A percentile compares a stretch with the other conserved stretches of the same genome.
Conservation (phyloP, 2,797 vertebrate species). For the Microctenopoma lineatum region DNA sequence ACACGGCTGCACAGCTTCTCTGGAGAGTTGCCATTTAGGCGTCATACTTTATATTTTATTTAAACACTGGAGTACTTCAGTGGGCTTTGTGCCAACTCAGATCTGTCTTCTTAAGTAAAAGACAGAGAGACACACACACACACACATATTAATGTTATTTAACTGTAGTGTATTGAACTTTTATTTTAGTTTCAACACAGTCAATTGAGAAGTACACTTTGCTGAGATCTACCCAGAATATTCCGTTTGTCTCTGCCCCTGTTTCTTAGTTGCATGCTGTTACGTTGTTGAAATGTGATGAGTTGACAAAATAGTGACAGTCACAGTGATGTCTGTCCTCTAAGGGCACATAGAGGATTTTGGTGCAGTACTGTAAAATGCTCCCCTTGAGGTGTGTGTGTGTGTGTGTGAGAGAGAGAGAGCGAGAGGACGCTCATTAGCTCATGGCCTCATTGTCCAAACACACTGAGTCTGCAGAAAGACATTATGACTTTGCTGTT, state of each 20-base stretch:
- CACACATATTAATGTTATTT: constrained; percentile 1
- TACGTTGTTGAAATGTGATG: constrained; percentile 48
- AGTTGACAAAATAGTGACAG: constrained; percentile 63
- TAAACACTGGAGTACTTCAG: constrained; percentile 48
- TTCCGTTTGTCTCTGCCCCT: neutral
- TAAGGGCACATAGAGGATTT: constrained; percentile 49
- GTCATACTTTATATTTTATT: constrained; percentile 72
- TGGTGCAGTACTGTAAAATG: constrained; percentile 39
- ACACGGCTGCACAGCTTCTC: constrained; percentile 34
- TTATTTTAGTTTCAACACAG: too few species aligned
- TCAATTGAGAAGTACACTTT: neutral
- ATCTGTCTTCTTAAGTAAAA: constrained; percentile 45
- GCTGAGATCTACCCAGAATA: neutral
- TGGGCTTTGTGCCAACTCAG: constrained; percentile 44
- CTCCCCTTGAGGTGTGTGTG: neutral
- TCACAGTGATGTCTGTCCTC: constrained; percentile 61
- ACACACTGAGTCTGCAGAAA: constrained; percentile 66
- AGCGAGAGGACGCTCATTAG: constrained; percentile 49
- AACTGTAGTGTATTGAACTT: neutral
- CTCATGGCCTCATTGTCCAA: constrained; percentile 51
- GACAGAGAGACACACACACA: neutral
- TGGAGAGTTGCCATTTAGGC: constrained; percentile 63
- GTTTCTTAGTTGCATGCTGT: constrained; percentile 26
- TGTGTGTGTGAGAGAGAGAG: constrained; percentile 18
- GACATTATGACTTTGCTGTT: constrained; percentile 51